Evolutionary conservation across 2,888 invertebrate species (phyloP).

Genomic region (Pyrrhia umbra): DNA sequence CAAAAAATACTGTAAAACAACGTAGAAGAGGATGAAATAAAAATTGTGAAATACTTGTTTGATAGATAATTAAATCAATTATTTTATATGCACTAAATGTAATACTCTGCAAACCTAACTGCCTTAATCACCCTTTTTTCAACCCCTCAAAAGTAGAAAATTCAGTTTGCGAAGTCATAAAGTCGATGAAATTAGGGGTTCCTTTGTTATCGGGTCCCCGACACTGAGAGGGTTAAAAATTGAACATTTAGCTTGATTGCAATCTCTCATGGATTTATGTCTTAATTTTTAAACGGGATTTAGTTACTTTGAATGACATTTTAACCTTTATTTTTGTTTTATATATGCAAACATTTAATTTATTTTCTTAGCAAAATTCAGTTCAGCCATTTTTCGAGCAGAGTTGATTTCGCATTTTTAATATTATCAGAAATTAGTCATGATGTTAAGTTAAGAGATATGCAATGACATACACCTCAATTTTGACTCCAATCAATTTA

Average conservation of each 20-base stretch:
- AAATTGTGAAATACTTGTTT: no score
- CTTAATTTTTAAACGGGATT: slow-evolving; percentile 39
- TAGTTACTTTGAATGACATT: slow-evolving; percentile 8
- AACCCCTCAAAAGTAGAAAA: slow-evolving; percentile 17
- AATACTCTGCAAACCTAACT: not conserved
- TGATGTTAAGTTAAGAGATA: no score
- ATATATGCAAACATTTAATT: no score
- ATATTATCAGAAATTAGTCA: no score
- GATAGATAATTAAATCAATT: not conserved
- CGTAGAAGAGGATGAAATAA: no score
- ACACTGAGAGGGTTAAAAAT: slow-evolving; percentile 29
- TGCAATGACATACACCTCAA: no score
- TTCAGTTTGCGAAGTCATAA: slow-evolving; percentile 31
- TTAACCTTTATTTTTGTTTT: not conserved
- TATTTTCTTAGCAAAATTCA: no score
- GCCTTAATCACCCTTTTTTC: slow-evolving; percentile 1
- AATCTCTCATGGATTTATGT: slow-evolving; percentile 4
- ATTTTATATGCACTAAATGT: not conserved
- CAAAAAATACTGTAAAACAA: no score
- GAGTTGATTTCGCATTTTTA: no score
- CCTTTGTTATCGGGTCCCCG: slow-evolving; percentile 3
- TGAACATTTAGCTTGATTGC: slow-evolving; percentile 47
- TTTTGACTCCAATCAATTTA: no score
- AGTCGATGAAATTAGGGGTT: slow-evolving; percentile 17
- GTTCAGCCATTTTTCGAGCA: no score